Base-by-base conservation (phyloP, 2,797 vertebrate species). In the Lindbergichthys nudifrons region DNA sequence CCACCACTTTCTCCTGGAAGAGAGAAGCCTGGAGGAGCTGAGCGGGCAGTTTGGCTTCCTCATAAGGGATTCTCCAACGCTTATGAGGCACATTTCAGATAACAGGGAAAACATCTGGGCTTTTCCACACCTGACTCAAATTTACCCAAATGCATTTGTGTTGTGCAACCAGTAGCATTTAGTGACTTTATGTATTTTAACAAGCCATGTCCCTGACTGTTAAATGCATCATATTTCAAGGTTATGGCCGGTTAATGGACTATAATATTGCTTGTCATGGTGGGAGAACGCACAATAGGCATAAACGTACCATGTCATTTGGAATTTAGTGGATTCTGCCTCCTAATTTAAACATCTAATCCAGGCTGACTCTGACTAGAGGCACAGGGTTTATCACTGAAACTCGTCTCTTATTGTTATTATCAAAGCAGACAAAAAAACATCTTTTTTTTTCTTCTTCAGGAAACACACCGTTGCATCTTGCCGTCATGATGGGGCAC, bases 391-490 rank as follows among this genome's bases (percentile, higher is more conserved):
- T 50, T n/a, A 21, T 79, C 51, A 57, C 53, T 50, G 43, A 52
- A 36, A 61, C 19, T 48, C 1, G 1, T 52, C 48, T 81, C 39
- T 70, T 73, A 43, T 50, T 69, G 12, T 77, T 64, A 15, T 50
- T 66, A 48, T 63, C 42, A 85, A 82, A 48, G 19, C 30, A 52
- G 13, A 13, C 3, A 8, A 57, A 42, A 70, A 66, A 81, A 50
- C 65, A 14, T 16, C 14, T 7, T 62, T n/a, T 26, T 13, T 7
- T 3, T 5, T 57, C 50, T 90, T 0, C 67, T 21, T 62, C 87
- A 99, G 98, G 98, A 93, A 99, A 99, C 91, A 99, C 98, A 81
- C 98, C 98, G 57, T 92, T 99, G 87, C 98, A 99, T 91, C 97
- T 99, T 50, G 98, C 98, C 88, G 97, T 99, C 86, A 99, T 99